These are phyloP conservation scores for Rachycentron canadum DNA, from an alignment of 2,797 vertebrate species.

Conservation along the genomic window DNA sequence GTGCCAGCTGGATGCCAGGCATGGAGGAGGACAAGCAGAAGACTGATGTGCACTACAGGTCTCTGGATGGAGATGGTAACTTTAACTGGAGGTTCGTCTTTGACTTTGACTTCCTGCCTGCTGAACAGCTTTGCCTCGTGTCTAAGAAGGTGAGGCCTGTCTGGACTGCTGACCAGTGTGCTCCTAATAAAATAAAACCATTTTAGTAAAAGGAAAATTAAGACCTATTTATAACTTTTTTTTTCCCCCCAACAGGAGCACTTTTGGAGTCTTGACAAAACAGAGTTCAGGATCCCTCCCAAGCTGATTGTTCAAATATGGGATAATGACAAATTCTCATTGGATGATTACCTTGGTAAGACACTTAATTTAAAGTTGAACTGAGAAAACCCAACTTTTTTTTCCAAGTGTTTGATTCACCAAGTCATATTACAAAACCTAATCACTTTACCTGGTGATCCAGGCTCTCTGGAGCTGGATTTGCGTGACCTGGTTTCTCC, in stretches of 20 bases:
- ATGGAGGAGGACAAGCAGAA: conserved; percentile 99
- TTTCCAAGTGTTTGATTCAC: not conserved
- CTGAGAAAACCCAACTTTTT: not conserved
- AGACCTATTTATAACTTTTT: not conserved
- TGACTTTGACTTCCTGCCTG: conserved; percentile 94
- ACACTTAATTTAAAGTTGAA: not conserved
- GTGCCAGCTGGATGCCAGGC: conserved; percentile 96
- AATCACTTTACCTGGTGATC: not conserved
- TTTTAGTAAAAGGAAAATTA: not conserved
- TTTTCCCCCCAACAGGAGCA: conserved; percentile 87
- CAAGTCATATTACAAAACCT: not conserved
- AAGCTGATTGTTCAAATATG: conserved; percentile 96
- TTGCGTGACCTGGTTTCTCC: conserved; percentile 90
- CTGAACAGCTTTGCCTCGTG: conserved; percentile 94
- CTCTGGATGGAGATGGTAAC: conserved; percentile 97
- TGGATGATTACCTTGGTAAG: conserved; percentile 98
- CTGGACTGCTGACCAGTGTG: not conserved
- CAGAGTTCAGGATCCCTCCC: conserved; percentile 95
- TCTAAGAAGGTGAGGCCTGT: conserved; percentile 92
- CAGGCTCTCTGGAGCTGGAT: conserved; percentile 89
- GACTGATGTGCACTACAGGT: conserved; percentile 98
- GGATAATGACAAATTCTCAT: conserved; percentile 99
- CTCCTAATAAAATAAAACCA: not conserved
- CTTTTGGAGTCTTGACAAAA: conserved; percentile 98
- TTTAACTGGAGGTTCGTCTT: conserved; percentile 99